These are phyloP conservation scores for Rutilus rutilus DNA, from an alignment of 2,113 vertebrate species.

Conservation along the genomic window DNA sequence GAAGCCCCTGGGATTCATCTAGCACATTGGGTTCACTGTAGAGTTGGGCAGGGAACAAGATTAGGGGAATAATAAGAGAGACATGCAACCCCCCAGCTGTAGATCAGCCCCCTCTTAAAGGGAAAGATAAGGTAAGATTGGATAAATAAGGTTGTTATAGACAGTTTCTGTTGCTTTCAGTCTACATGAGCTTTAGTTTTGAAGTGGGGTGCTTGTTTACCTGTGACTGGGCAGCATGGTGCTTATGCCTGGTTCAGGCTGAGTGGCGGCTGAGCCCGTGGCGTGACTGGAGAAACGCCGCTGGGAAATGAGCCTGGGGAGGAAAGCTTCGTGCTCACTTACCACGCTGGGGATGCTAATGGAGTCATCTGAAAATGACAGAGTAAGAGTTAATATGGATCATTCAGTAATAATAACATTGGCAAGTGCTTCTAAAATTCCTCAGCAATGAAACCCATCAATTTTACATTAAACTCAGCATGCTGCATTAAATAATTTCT, in stretches of 20 bases:
- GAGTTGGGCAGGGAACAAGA: constrained; percentile 85
- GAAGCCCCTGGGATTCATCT: constrained; percentile 99
- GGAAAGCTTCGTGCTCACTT: constrained; percentile 95
- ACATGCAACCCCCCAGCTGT: constrained; percentile 68
- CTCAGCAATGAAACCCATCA: neutral
- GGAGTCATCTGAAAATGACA: constrained; percentile 84
- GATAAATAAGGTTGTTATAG: constrained; percentile 26
- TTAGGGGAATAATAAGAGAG: constrained; percentile 69
- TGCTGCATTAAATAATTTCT: neutral
- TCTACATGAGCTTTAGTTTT: neutral
- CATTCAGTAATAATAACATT: neutral
- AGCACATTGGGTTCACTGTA: constrained; percentile 99
- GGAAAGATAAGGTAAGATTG: constrained; percentile 29
- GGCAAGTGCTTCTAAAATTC: neutral
- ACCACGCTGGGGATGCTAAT: constrained; percentile 98
- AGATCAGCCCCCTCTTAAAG: constrained; percentile 39
- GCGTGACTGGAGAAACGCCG: constrained; percentile 95
- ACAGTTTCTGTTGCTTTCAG: neutral
- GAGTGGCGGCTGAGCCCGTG: constrained; percentile 84
- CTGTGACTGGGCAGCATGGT: constrained; percentile 97
- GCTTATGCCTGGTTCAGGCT: constrained; percentile 81
- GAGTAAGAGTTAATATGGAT: neutral
- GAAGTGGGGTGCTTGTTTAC: constrained; percentile 69
- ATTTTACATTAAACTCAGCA: neutral
- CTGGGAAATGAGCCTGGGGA: constrained; percentile 86